Conservation (phyloP, 2,797 vertebrate species). For the Siniperca scherzeri region DNA sequence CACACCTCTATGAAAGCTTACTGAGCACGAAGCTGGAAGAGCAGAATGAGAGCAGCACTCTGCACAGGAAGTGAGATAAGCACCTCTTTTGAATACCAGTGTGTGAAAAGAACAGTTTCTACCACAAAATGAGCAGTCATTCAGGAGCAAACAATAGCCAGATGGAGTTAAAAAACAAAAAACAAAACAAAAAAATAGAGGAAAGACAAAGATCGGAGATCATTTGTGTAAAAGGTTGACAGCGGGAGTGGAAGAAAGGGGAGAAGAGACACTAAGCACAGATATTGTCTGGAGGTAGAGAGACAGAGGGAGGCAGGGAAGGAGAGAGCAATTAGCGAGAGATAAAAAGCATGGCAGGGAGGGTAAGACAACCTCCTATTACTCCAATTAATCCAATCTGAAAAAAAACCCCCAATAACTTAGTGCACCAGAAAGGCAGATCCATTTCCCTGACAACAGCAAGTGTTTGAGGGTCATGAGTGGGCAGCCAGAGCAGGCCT, state of each 20-base stretch:
- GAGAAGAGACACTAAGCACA: slow-evolving; percentile 39
- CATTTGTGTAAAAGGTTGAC: slow-evolving; percentile 45
- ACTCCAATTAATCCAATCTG: slow-evolving; percentile 82
- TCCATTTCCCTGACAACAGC: slow-evolving; percentile 76
- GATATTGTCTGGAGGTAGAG: slow-evolving; percentile 61
- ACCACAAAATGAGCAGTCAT: slow-evolving; percentile 37
- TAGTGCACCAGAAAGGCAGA: slow-evolving; percentile 62
- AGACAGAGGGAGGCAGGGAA: slow-evolving; percentile 58
- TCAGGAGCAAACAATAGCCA: slow-evolving; percentile 44
- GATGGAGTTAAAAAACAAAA: not conserved
- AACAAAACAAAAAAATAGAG: not conserved
- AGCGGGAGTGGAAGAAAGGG: slow-evolving; percentile 33
- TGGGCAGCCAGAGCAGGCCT: slow-evolving; percentile 65
- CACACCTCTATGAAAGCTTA: slow-evolving; percentile 9
- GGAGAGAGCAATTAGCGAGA: slow-evolving; percentile 73
- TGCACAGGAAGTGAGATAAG: slow-evolving; percentile 45
- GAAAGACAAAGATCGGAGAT: slow-evolving; percentile 29
- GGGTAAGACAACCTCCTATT: slow-evolving; percentile 78
- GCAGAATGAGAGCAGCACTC: slow-evolving; percentile 29
- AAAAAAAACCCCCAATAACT: slow-evolving; percentile 20
- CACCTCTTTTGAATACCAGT: slow-evolving; percentile 23
- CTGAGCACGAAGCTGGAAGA: slow-evolving; percentile 9
- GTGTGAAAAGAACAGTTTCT: slow-evolving; percentile 33
- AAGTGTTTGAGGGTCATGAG: slow-evolving; percentile 74
- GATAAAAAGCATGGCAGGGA: slow-evolving; percentile 73